These are phyloP conservation scores for Potamarius usumacintae DNA, from an alignment of 2,113 vertebrate species.

Conservation along the genomic window DNA sequence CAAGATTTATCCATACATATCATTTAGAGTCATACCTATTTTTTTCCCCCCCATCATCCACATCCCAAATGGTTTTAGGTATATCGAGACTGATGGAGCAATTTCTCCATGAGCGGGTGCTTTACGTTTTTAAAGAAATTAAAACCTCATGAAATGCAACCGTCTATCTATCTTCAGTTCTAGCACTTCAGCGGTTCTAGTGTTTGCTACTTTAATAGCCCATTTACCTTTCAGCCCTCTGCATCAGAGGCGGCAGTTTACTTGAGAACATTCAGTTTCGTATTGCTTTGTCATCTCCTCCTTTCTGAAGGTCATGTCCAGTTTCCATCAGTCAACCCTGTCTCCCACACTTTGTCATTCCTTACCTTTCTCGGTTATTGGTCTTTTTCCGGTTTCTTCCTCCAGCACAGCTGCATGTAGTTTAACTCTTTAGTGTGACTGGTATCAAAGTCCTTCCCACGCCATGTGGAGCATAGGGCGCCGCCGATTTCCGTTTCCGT, in stretches of 20 bases:
- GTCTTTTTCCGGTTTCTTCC: neutral
- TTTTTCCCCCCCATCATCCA: neutral
- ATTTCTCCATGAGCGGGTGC: conserved; percentile 1
- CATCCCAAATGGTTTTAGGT: neutral
- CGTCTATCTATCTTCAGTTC: neutral
- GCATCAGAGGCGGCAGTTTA: neutral
- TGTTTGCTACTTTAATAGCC: neutral
- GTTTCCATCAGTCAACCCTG: neutral
- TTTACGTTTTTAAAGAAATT: conserved; percentile 35
- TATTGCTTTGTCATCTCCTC: neutral
- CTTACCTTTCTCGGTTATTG: neutral
- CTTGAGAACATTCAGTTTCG: neutral
- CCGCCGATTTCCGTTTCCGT: too few species aligned
- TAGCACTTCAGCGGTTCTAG: neutral
- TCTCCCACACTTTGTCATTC: neutral
- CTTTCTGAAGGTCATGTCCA: neutral
- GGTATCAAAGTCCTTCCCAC: neutral
- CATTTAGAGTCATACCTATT: neutral
- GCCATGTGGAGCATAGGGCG: too few species aligned
- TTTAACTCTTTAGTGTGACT: conserved; percentile 20
- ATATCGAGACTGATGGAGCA: neutral
- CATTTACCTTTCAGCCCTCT: neutral
- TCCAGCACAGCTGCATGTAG: neutral
- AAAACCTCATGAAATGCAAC: conserved; percentile 36
- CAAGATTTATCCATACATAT: neutral